Base-by-base conservation (phyloP, 2,888 invertebrate species). In the Allygus modestus region DNA sequence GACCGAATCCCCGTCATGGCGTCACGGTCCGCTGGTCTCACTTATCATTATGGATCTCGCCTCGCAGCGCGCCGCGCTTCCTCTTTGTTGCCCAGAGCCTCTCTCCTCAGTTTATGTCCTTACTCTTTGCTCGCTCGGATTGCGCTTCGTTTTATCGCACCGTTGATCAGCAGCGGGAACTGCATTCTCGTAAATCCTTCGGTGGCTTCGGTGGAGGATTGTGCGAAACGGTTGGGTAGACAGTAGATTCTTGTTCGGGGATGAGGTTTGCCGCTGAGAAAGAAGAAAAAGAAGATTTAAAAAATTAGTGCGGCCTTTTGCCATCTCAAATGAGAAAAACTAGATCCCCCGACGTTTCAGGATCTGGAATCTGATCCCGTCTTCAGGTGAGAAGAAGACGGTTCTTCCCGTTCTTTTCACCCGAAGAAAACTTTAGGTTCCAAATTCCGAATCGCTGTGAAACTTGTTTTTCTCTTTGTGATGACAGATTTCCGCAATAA, bases 11-110 rank as follows among this genome's bases (percentile, higher is more conserved):
- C 43, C 33, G 71, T 5, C 1, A 65, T 7, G 7, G 7, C 23
- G 77, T 77, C 77, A 77, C 41, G 51, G 15, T 12, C 51, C 26
- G 51, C 46, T 51, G 77, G 28, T 26, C 46, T 73, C 73, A 73
- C 46, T 28, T 51, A 77, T 77, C 73, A 75, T 43, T 71, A 71
- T 33, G 71, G 26, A 71, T 65, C 65, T 65, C n/a, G 71, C 71
- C 4, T 17, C 51, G n/a, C 51, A 2, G 12, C 54, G 65, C 65
- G 2, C 0, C 31, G 28, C 2, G 5, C 65, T 41, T 37, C 77
- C 51, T 77, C 77, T 51, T 26, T 23, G 37, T 73, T 73, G 26
- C 71, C 37, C 4, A 5, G 33, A 12, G 71, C 69, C 31, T 37
- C 71, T 71, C 71, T 71, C 41, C 28, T 65, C 65, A 11, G 20